Base-by-base conservation (phyloP, 2,113 vertebrate species). In the Mesitornis unicolor region DNA sequence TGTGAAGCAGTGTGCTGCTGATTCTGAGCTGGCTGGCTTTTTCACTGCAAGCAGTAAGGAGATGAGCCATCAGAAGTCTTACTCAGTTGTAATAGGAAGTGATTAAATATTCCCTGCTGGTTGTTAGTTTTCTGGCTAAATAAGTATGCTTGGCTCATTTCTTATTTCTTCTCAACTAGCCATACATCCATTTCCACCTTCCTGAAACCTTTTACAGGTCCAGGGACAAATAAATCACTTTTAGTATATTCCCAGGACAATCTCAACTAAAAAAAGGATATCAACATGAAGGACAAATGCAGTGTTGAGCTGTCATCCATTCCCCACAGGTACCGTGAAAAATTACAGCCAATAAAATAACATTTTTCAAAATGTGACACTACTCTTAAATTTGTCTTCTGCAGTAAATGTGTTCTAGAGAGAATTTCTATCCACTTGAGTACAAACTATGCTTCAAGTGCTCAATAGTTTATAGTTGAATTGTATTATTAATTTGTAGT, bases 221-320 rank as follows among this genome's bases (percentile, higher is more conserved):
- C 97, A 95, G 98, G 98, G 98, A 99, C 98, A 99, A 99, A 99
- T 99, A 99, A 99, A 99, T 99, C 99, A 99, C 98, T 98, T 98
- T 97, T 98, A 98, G 97, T 98, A 96, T 98, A 98, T 98, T 99
- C 99, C 98, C 99, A 97, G 97, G 98, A 97, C 98, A 99, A 96
- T 98, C 85, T 98, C 97, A 98, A 98, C 98, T 98, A 97, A 98
- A 98, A 99, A 97, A 97, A 94, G 90, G 97, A 98, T 98, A 98
- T 98, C 98, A 98, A 98, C 98, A 98, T 99, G 99, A 99, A 99
- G 99, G 98, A 99, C 98, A 98, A 99, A 99, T 98, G 97, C 98
- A 98, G 97, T 98, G 98, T 99, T 98, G 98, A 98, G 97, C 98
- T 99, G 99, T 99, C 99, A 99, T 97, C 78, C 65, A 81, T 97